Evolutionary conservation across 2,888 invertebrate species (phyloP).

Genomic region (Ligdia adustata): DNA sequence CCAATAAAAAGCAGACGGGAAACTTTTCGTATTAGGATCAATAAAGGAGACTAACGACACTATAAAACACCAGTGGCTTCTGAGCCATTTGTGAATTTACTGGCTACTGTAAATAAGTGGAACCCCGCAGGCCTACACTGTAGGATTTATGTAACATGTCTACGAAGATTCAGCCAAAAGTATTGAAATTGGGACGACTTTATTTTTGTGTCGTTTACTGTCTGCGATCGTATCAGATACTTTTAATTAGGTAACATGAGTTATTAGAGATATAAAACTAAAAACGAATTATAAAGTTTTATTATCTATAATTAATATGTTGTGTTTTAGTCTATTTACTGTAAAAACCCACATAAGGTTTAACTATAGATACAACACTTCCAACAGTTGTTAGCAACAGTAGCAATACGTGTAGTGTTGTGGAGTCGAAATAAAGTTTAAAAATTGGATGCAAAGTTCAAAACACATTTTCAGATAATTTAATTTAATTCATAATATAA

Average conservation of each 20-base stretch:
- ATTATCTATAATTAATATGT: no score
- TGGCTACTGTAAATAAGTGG: slow-evolving; percentile 3
- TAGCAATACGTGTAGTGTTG: no score
- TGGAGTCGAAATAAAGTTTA: no score
- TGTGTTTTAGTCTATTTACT: no score
- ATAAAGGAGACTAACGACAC: slow-evolving; percentile 53
- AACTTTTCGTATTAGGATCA: slow-evolving; percentile 40
- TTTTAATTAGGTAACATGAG: slow-evolving; percentile 30
- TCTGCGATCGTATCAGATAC: slow-evolving; percentile 29
- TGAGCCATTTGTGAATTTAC: slow-evolving; percentile 9
- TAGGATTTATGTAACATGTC: slow-evolving; percentile 44
- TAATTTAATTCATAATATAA: no score
- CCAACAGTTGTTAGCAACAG: no score
- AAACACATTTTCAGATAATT: no score
- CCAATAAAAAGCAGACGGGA: slow-evolving; percentile 20
- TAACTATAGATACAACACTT: no score
- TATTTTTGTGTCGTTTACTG: slow-evolving; percentile 36
- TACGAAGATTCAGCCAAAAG: slow-evolving; percentile 20
- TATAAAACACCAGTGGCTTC: slow-evolving; percentile 39
- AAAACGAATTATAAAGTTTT: no score
- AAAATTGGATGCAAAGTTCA: no score
- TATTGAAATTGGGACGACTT: slow-evolving; percentile 38
- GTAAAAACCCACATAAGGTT: no score
- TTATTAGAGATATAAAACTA: slow-evolving; percentile 23
- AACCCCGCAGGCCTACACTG: slow-evolving; percentile 24